Percentiles rank a stretch among this genome's conserved stretches.
Conservation (phyloP, 1,140 invertebrate species). For the Penaeus japonicus region DNA sequence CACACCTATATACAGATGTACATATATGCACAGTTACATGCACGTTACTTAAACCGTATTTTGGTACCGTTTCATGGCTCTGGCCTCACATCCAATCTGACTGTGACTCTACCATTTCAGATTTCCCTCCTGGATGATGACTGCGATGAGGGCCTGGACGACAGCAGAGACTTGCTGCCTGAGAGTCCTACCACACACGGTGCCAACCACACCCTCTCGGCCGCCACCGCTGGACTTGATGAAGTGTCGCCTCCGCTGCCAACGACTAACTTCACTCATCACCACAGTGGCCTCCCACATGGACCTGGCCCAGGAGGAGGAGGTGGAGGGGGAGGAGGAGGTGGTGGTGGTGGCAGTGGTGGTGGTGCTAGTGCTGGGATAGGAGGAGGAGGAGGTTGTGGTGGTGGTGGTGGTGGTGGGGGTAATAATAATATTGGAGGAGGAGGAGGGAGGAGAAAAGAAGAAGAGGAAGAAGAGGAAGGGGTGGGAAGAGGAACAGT, state of each 20-base stretch:
- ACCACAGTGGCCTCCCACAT: slow-evolving; percentile 37
- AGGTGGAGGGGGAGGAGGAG: slow-evolving; percentile 15
- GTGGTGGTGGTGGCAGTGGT: not conserved
- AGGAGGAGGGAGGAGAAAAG: not conserved
- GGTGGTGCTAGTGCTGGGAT: not conserved
- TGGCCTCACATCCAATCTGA: not conserved
- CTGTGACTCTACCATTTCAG: not conserved
- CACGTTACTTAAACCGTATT: too few species aligned
- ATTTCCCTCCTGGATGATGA: slow-evolving; percentile 46
- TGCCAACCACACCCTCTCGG: slow-evolving; percentile 32
- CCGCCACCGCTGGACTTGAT: slow-evolving; percentile 23
- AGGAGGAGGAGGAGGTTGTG: not conserved
- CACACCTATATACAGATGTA: too few species aligned
- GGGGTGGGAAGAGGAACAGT: not conserved
- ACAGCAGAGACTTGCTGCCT: slow-evolving; percentile 42
- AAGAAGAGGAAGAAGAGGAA: not conserved
- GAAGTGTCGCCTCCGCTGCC: slow-evolving; percentile 43
- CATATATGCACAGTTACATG: too few species aligned
- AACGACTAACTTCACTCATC: slow-evolving; percentile 26
- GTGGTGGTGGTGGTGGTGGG: not conserved
- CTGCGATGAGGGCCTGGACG: slow-evolving; percentile 48
- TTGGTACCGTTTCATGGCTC: too few species aligned
- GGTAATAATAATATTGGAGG: not conserved
- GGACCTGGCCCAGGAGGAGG: slow-evolving; percentile 46
- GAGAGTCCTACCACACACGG: slow-evolving; percentile 36